Conservation (phyloP, 2,888 invertebrate species). For the Harpagoxenus sublaevis region DNA sequence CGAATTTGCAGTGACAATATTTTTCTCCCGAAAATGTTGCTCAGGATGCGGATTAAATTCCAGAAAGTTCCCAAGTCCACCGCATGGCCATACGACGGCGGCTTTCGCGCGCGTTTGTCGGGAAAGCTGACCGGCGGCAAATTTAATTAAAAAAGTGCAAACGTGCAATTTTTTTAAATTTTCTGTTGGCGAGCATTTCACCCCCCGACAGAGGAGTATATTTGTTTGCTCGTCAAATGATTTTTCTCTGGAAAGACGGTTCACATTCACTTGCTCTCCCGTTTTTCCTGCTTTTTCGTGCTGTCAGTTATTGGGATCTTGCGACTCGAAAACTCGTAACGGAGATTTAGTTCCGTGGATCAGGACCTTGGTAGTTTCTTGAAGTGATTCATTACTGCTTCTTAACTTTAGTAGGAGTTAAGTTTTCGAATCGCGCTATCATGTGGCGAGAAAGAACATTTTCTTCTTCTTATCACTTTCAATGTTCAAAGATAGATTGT, state of each 20-base stretch:
- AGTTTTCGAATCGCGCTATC: constrained; percentile 31
- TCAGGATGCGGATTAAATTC: constrained; percentile 74
- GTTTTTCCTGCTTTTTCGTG: constrained; percentile 8
- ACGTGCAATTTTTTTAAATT: constrained; percentile 73
- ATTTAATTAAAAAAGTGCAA: constrained; percentile 80
- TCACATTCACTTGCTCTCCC: constrained; percentile 9
- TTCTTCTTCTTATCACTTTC: constrained; percentile 18
- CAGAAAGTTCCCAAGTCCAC: constrained; percentile 72
- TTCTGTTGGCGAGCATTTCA: constrained; percentile 58
- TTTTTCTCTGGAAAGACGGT: constrained; percentile 22
- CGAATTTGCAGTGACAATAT: constrained; percentile 66
- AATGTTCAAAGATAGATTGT: not conserved
- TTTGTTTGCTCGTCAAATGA: constrained; percentile 58
- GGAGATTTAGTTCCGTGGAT: constrained; percentile 47
- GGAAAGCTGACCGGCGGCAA: constrained; percentile 54
- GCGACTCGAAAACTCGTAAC: constrained; percentile 49
- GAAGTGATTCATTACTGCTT: constrained; percentile 52
- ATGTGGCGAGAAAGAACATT: constrained; percentile 22
- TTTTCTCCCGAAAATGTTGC: constrained; percentile 53
- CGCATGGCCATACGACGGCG: constrained; percentile 68
- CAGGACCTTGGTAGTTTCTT: constrained; percentile 40
- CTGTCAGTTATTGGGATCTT: constrained; percentile 46
- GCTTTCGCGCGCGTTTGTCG: constrained; percentile 50
- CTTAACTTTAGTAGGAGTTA: constrained; percentile 49
- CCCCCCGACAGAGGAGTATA: constrained; percentile 25